Base-by-base conservation (phyloP, 2,797 vertebrate species). In the Serranus cabrilla region DNA sequence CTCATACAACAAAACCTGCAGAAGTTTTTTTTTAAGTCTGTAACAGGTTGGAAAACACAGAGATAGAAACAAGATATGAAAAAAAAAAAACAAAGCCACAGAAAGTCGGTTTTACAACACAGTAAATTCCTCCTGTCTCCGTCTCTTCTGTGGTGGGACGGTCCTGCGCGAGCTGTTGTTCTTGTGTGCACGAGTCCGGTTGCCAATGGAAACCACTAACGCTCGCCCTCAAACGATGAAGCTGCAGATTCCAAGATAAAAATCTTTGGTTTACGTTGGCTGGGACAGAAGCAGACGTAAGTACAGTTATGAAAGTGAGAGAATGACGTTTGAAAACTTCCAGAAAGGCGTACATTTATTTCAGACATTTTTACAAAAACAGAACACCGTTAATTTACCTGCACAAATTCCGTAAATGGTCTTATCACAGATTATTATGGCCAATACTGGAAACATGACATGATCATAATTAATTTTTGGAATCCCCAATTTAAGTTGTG, bases 121-220 rank as follows among this genome's bases (percentile, higher is more conserved):
- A 43, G 12, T 16, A 1, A 68, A 55, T 5, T 49, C 54, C 4
- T 64, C 60, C 47, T 3, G 21, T 4, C 13, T 27, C 27, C 3
- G 21, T 4, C 2, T 46, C n/a, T 8, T 18, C 49, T 55, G 47
- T 2, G 59, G 20, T 25, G 49, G 58, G 46, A 60, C 69, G 9
- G 12, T 34, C 40, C 42, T 11, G 60, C 39, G 45, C 43, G 66
- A 58, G 55, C 70, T 55, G 64, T 45, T 68, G 71, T 76, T 71
- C 56, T 17, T 11, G 2, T 45, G 62, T 58, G 51, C 75, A 10
- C 51, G 62, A 56, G 67, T 60, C 74, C 46, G 59, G 92, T 93
- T 91, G 78, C 90, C 87, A 83, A 1, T 77, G 89, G 90, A 80
- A 90, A 93, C 92, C 76, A 67, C 31, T 11, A 68, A 82, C 71